Base-by-base conservation (phyloP, 2,888 invertebrate genomes). In the Theretra japonica region DNA sequence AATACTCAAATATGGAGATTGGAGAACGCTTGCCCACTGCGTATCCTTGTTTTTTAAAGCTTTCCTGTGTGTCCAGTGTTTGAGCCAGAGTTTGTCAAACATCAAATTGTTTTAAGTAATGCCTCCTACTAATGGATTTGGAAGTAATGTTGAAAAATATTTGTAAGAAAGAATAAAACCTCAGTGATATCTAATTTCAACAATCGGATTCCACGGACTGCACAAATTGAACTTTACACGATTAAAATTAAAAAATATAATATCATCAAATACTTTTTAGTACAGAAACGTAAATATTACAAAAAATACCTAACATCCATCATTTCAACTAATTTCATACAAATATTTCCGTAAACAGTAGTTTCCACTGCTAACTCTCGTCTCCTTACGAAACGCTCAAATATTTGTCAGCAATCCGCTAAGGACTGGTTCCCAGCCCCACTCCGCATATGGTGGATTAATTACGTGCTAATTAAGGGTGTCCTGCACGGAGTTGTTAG, bases 401-500 rank as follows among this genome's bases (percentile, higher is more conserved):
- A 60, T 60, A 30, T 60, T 33, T 6, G 23, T 15, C 41, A 48
- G 1, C 21, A 62, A 21, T 41, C 65, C 23, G 15, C 23, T 15
- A 41, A 15, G 23, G 41, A 41, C 41, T 33, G 23, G 41, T 62
- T 21, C 23, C 62, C 62, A 62, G 41, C 21, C 23, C n/a, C 48
- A 71, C 48, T 70, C 70, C 72, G 69, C 74, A 69, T 58, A 73
- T 74, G 78, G 81, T 8, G 2, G 33, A 85, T 86, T 87, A 86
- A 89, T 88, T 86, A 86, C 76, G 77, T 82, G 84, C 82, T 89
- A 89, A 89, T 89, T 88, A 88, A 76, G 76, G 73, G 74, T 79
- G 79, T 84, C 83, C 85, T 81, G 80, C 73, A 72, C 73, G 69
- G 75, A 80, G 78, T 73, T 73, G 73, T 81, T 82, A 70, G 73